These are phyloP conservation scores for Acrocephalus scirpaceus DNA, from an alignment of 2,797 vertebrate genomes.

Conservation along the genomic window DNA sequence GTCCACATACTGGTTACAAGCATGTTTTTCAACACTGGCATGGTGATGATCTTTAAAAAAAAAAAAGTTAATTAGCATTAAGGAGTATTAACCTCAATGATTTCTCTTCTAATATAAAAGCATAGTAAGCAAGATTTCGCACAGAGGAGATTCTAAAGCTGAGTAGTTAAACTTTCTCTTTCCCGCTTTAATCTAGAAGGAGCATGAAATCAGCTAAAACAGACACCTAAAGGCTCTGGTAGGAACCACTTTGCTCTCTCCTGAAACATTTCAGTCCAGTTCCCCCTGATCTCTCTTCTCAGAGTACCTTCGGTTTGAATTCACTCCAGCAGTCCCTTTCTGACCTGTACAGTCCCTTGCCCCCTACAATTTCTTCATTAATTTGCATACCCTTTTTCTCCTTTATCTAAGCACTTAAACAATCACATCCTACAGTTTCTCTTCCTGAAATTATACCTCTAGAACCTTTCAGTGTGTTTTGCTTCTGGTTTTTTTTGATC, in stretches of 20 bases:
- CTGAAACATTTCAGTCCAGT: neutral
- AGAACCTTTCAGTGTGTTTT: neutral
- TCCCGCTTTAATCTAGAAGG: neutral
- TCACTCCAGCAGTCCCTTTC: neutral
- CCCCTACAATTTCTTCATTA: neutral
- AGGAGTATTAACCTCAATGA: neutral
- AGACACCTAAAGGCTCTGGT: neutral
- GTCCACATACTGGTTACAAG: neutral
- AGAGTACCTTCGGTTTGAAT: neutral
- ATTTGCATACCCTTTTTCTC: neutral
- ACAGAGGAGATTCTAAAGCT: neutral
- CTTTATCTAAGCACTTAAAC: neutral
- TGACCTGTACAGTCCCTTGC: neutral
- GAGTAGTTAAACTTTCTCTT: neutral
- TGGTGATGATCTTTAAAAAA: neutral
- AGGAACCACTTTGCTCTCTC: neutral
- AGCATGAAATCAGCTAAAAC: neutral
- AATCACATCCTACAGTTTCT: neutral
- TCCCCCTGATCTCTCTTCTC: neutral
- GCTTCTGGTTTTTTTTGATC: rapidly evolving
- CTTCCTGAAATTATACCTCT: neutral
- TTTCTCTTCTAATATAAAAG: neutral
- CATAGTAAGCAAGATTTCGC: neutral
- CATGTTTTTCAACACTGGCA: neutral
- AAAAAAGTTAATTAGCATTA: neutral